Percentiles rank a stretch among this genome's conserved stretches.
These are phyloP conservation scores for Cosmorhoe ocellata DNA, from an alignment of 2,888 invertebrate genomes.

Conservation along the genomic window DNA sequence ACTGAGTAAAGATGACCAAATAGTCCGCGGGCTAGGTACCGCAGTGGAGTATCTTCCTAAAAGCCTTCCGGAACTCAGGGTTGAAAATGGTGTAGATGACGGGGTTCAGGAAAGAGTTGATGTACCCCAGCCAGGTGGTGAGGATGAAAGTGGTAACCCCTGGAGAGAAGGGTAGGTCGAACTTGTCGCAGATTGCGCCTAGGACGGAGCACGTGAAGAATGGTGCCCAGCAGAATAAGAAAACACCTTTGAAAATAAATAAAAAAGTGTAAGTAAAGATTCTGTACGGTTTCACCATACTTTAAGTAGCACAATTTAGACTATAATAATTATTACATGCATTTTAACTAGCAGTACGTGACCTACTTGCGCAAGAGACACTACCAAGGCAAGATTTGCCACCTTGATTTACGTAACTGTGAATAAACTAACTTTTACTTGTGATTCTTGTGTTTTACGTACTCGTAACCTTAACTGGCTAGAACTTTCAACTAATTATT, in stretches of 20 bases:
- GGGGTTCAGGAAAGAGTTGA: slow-evolving; percentile 97
- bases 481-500: too few species aligned
- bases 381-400: too few species aligned
- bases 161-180: slow-evolving; percentile 89
- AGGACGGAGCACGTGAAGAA: slow-evolving; percentile 99
- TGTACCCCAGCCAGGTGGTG: slow-evolving; percentile 99
- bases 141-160: slow-evolving; percentile 95
- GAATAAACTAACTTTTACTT: too few species aligned
- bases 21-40: slow-evolving; percentile 79
- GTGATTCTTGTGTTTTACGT: too few species aligned
- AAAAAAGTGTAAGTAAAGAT: not conserved
- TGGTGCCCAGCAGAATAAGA: slow-evolving; percentile 99
- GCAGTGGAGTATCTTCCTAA: slow-evolving; percentile 94
- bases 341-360: too few species aligned
- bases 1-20: slow-evolving; percentile 72
- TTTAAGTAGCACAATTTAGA: too few species aligned
- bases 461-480: too few species aligned
- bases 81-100: slow-evolving; percentile 98
- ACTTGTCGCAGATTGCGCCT: slow-evolving; percentile 97
- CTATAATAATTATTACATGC: too few species aligned
- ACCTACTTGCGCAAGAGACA: too few species aligned
- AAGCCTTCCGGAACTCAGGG: slow-evolving; percentile 98
- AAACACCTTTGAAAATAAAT: slow-evolving; percentile 89
- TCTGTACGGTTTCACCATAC: too few species aligned
- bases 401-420: too few species aligned